phyloP scores from a whole-genome alignment of 2,888 invertebrate species.

The Apamea anceps region DNA sequence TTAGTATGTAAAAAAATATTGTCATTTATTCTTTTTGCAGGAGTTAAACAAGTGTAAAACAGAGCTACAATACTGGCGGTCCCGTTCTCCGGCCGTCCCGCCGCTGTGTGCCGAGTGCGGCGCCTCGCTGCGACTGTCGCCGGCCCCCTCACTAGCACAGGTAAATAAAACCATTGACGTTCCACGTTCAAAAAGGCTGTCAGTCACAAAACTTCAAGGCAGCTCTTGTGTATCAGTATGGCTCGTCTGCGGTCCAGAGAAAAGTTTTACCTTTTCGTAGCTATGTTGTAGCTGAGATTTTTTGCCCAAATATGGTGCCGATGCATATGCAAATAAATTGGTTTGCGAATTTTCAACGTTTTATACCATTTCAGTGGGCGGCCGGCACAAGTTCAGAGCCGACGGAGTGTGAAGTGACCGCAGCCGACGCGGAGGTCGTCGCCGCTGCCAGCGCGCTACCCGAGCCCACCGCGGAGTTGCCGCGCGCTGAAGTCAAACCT shows the following conservation, averaged over 20 bases:
- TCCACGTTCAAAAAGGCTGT: background rate
- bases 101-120: conserved; percentile 94
- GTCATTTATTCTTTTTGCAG: conserved; percentile 81
- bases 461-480: conserved; percentile 63
- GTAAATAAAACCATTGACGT: conserved; percentile 43
- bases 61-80: conserved; percentile 97
- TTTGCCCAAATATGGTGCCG: background rate
- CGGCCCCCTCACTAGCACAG: conserved; percentile 79
- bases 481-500: conserved; percentile 60
- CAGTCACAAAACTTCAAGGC: background rate
- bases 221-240: background rate
- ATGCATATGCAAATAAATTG: background rate
- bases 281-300: background rate
- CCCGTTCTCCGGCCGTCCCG: conserved; percentile 94
- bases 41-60: conserved; percentile 98
- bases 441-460: conserved; percentile 57
- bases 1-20: background rate
- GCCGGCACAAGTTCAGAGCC: conserved; percentile 77
- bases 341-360: background rate
- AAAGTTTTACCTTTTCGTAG: background rate
- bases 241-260: background rate
- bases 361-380: conserved; percentile 77
- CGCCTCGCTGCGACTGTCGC: conserved; percentile 81
- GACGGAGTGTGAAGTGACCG: conserved; percentile 60
- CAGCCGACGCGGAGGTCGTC: conserved; percentile 52